A percentile compares a stretch with the other conserved stretches of the same genome.
These are phyloP conservation scores for Drosophila pandora DNA, from an alignment of 1,140 invertebrate species.

Conservation along the genomic window DNA sequence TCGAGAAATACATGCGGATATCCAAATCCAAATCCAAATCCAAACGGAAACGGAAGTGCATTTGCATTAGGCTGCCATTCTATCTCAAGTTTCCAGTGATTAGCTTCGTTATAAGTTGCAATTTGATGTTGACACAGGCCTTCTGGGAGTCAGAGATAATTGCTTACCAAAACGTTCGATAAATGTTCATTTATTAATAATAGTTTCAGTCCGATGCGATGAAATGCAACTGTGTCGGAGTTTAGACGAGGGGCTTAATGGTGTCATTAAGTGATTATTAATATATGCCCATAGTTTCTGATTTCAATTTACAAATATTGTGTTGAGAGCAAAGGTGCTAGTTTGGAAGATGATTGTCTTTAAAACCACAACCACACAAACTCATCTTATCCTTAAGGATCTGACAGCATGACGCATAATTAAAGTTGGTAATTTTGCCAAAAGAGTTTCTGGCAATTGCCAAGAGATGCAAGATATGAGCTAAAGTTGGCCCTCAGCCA, in stretches of 20 bases:
- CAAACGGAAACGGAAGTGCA: slow-evolving; percentile 44
- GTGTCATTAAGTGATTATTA: not conserved
- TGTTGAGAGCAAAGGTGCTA: too few relatives aligned
- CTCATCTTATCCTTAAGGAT: slow-evolving; percentile 8
- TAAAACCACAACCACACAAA: not conserved
- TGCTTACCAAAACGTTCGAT: slow-evolving; percentile 10
- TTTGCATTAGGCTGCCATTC: slow-evolving; percentile 4
- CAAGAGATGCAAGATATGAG: slow-evolving; percentile 25
- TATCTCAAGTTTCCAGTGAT: slow-evolving; percentile 3
- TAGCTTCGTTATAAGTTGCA: slow-evolving; percentile 11
- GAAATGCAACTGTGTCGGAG: not conserved
- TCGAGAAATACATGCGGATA: slow-evolving; percentile 24
- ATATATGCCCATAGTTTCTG: too few relatives aligned
- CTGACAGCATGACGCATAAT: slow-evolving; percentile 69
- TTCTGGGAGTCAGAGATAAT: slow-evolving; percentile 45
- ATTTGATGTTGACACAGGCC: slow-evolving; percentile 44
- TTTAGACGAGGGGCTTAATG: not conserved
- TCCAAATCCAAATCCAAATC: slow-evolving; percentile 35
- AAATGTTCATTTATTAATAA: slow-evolving; percentile 40
- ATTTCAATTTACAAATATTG: too few relatives aligned
- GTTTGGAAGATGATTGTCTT: too few relatives aligned
- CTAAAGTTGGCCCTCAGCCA: slow-evolving; percentile 54
- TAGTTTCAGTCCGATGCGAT: slow-evolving; percentile 4
- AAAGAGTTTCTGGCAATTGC: slow-evolving; percentile 45
- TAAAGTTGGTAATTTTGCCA: slow-evolving; percentile 55